Conservation (phyloP, 2,888 invertebrate species). For the Netelia fuscicornis region DNA sequence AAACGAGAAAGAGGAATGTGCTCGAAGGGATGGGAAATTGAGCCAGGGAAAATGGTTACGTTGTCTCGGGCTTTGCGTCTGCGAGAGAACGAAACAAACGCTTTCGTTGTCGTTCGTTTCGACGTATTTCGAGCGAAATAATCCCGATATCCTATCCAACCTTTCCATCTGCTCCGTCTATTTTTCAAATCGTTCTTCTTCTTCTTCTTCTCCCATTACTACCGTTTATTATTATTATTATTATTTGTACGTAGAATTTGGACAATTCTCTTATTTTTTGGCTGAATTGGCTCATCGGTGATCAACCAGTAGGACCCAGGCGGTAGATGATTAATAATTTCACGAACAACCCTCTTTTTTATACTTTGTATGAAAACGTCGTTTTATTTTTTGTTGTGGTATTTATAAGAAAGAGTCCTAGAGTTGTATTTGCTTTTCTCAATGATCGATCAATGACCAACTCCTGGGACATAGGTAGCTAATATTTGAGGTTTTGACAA, state of each 20-base stretch:
- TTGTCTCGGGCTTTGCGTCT: neutral
- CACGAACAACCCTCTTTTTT: no score
- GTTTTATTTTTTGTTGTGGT: no score
- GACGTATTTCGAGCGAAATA: neutral
- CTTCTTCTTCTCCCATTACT: neutral
- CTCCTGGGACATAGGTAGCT: no score
- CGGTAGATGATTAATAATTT: no score
- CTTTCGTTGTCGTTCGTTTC: neutral
- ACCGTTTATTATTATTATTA: neutral
- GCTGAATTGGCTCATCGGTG: no score
- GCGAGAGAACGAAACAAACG: neutral
- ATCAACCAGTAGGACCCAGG: no score
- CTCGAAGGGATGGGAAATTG: conserved; percentile 71
- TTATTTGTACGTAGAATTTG: neutral
- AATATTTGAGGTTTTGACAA: no score
- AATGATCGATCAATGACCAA: no score
- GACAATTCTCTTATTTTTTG: neutral
- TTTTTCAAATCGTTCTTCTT: neutral
- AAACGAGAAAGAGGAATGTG: conserved; percentile 46
- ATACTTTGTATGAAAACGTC: no score
- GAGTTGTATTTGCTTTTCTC: no score
- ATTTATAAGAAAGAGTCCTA: no score
- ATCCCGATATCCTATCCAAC: neutral
- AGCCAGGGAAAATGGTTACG: conserved; percentile 52
- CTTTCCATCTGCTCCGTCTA: neutral